phyloP scores from a whole-genome alignment of 2,797 vertebrate species.

The Sternotherus odoratus region DNA sequence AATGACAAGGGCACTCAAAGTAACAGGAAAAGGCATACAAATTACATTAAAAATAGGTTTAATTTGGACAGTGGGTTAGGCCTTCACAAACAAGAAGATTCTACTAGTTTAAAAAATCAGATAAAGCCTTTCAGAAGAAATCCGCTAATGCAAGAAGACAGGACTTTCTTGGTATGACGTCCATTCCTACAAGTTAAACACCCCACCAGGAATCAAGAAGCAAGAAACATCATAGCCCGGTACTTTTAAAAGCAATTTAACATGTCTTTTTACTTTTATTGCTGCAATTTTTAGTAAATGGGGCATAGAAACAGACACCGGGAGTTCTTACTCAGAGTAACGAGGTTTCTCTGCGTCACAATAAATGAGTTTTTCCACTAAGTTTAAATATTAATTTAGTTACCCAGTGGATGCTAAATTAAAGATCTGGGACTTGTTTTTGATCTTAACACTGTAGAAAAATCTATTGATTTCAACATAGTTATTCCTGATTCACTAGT shows the following conservation, averaged over 20 bases:
- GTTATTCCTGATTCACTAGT: neutral
- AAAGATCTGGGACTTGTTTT: neutral
- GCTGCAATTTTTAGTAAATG: neutral
- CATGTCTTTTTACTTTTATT: neutral
- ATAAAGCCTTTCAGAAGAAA: neutral
- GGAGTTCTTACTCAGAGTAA: neutral
- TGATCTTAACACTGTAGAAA: neutral
- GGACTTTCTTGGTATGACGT: neutral
- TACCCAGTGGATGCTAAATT: neutral
- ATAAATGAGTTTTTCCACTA: neutral
- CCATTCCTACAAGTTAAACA: neutral
- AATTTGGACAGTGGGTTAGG: neutral
- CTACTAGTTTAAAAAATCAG: neutral
- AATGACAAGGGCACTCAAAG: neutral
- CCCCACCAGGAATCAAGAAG: neutral
- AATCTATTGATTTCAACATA: neutral
- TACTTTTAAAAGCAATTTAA: neutral
- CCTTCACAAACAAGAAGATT: neutral
- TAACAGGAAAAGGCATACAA: conserved; percentile 8
- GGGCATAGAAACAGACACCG: rapidly evolving
- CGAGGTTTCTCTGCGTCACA: neutral
- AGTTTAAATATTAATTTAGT: rapidly evolving
- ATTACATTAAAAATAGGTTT: neutral
- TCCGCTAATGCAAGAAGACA: neutral
- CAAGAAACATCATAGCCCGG: neutral